Evolutionary conservation across 2,888 invertebrate species (phyloP).

Genomic region (Pecten maximus): DNA sequence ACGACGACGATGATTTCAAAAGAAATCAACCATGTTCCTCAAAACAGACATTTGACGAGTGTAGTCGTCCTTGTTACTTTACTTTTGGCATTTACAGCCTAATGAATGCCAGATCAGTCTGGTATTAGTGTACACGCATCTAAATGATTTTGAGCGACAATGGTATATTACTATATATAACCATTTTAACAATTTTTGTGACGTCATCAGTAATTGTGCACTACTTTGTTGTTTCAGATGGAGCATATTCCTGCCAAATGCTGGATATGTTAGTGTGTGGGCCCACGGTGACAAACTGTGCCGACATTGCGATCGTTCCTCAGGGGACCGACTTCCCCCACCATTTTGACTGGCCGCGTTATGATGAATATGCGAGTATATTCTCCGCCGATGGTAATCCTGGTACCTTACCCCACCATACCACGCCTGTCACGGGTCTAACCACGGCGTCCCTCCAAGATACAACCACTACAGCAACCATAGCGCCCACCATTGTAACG

Average conservation of each 20-base stretch:
- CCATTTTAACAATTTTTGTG: background rate
- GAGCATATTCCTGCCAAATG: background rate
- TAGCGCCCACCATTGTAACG: background rate
- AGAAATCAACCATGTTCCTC: no score
- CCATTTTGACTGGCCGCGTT: constrained; percentile 6
- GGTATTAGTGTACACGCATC: no score
- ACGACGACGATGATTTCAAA: no score
- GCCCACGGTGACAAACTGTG: background rate
- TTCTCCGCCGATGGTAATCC: background rate
- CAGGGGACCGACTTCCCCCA: background rate
- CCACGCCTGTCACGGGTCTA: background rate
- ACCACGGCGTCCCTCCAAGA: background rate
- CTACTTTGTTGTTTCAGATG: background rate
- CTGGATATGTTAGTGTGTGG: background rate
- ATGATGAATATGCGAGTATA: constrained; percentile 7
- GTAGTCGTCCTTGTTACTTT: no score
- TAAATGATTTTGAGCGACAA: no score
- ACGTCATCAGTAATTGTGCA: background rate
- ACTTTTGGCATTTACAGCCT: no score
- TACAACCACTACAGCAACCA: background rate
- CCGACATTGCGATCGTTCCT: constrained; percentile 10
- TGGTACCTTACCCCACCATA: background rate
- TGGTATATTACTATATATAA: no score
- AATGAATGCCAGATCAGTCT: no score
- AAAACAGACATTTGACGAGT: no score